phyloP scores from a whole-genome alignment of 2,888 invertebrate species.

The Ptilodon capucinus region DNA sequence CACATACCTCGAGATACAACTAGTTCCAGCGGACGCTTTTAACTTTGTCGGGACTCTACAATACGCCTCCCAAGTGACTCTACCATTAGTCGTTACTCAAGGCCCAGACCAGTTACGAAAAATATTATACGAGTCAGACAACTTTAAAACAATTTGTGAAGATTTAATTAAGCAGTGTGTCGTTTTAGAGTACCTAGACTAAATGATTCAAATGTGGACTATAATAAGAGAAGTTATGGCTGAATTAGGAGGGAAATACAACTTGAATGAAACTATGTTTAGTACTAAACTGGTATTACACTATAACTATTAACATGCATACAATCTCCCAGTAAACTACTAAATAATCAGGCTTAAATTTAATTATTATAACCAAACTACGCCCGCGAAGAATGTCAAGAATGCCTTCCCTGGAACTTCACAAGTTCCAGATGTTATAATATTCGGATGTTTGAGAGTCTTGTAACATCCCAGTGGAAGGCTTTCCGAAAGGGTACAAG shows the following conservation, averaged over 20 bases:
- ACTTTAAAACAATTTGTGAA: constrained; percentile 17
- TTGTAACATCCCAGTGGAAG: constrained; percentile 12
- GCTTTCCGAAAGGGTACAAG: constrained; percentile 7
- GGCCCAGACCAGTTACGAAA: constrained; percentile 10
- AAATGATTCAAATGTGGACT: constrained; percentile 2
- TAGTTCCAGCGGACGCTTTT: neutral
- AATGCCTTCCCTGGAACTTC: constrained; percentile 1
- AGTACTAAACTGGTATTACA: too few relatives aligned
- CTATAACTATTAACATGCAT: too few relatives aligned
- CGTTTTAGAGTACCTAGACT: constrained; percentile 1
- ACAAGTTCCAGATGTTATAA: constrained; percentile 1
- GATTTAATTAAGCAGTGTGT: constrained; percentile 22
- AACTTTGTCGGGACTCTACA: neutral
- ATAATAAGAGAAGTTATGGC: neutral
- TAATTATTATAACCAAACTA: neutral
- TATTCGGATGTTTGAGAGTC: constrained; percentile 12
- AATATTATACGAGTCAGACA: constrained; percentile 16
- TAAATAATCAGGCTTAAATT: neutral
- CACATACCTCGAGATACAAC: too few relatives aligned
- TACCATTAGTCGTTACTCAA: neutral
- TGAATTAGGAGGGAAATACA: too few relatives aligned
- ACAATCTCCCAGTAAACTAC: too few relatives aligned
- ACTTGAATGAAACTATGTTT: too few relatives aligned
- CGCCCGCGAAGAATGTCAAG: constrained; percentile 8
- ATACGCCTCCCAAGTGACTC: neutral